Percentiles rank a stretch among this genome's conserved stretches.
phyloP scores from a whole-genome alignment of 2,113 vertebrate species.

The Sylvia atricapilla region DNA sequence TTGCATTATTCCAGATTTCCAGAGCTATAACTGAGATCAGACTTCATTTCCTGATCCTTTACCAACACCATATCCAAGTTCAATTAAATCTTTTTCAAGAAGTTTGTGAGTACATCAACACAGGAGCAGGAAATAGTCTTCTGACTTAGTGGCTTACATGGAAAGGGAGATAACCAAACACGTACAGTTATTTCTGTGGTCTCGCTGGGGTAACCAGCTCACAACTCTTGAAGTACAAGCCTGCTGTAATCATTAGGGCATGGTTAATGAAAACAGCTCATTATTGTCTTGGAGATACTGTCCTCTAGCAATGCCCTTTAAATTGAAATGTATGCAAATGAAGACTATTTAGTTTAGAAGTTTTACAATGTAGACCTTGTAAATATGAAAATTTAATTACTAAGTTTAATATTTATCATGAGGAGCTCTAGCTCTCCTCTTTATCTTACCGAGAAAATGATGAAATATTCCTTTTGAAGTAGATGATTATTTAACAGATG shows the following conservation, averaged over 20 bases:
- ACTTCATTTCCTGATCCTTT: background rate
- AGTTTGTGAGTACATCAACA: background rate
- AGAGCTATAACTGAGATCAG: background rate
- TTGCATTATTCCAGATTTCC: background rate
- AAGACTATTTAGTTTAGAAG: conserved; percentile 58
- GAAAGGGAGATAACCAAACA: conserved; percentile 6
- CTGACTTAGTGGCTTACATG: background rate
- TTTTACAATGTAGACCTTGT: conserved; percentile 26
- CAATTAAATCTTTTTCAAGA: background rate
- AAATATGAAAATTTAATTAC: conserved; percentile 69
- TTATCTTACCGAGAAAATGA: background rate
- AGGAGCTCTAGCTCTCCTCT: background rate
- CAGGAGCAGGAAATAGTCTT: background rate
- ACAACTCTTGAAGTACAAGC: background rate
- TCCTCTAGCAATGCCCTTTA: conserved; percentile 39
- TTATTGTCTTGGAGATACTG: conserved; percentile 42
- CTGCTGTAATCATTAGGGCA: conserved; percentile 6
- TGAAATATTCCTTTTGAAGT: background rate
- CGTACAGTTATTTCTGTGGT: conserved; percentile 24
- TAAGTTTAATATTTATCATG: conserved; percentile 49
- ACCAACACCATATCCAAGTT: background rate
- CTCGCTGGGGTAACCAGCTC: background rate
- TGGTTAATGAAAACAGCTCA: conserved; percentile 59
- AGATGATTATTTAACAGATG: background rate
- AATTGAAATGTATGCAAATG: conserved; percentile 54